Conservation (phyloP, 30 jellyfish, hydroid and myxozoan genomes). For the Aurelia coerulea region DNA sequence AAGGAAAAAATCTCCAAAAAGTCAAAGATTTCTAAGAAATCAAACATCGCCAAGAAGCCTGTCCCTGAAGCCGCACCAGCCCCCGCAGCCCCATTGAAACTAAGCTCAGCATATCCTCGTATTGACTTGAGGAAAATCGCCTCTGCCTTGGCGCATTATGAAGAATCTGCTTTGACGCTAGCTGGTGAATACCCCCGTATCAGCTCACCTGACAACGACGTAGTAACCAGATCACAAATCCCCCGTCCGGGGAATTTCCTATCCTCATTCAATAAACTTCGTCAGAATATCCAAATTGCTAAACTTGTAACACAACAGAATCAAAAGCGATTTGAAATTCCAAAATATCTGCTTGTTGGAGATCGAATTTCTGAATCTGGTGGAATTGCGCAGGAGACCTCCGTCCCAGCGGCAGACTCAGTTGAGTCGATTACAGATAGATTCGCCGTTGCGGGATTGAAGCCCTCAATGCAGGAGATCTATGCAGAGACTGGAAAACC, state of each 20-base stretch:
- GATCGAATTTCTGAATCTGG: conserved; percentile 73
- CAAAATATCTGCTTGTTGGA: conserved; percentile 79
- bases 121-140: conserved; percentile 91
- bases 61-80: conserved; percentile 2
- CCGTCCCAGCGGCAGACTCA: conserved; percentile 83
- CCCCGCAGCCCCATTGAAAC: background rate
- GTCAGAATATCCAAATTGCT: conserved; percentile 88
- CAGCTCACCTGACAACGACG: conserved; percentile 53
- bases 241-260: conserved; percentile 76
- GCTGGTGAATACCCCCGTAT: conserved; percentile 97
- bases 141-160: conserved; percentile 93
- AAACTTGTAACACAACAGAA: conserved; percentile 73
- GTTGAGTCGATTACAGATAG: conserved; percentile 80
- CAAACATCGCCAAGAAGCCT: conserved; percentile 50
- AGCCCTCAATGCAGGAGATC: conserved; percentile 84
- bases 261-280: conserved; percentile 38
- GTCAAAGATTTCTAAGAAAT: conserved; percentile 31
- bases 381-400: conserved; percentile 51
- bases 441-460: conserved; percentile 79
- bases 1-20: conserved; percentile 4
- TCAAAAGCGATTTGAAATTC: conserved; percentile 69
- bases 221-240: conserved; percentile 79
- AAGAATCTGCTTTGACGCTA: conserved; percentile 85
- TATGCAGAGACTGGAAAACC: conserved; percentile 97
- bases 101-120: conserved; percentile 78